Evolutionary conservation across 2,797 vertebrate genomes (phyloP).

Genomic region (Pipistrellus nathusii): DNA sequence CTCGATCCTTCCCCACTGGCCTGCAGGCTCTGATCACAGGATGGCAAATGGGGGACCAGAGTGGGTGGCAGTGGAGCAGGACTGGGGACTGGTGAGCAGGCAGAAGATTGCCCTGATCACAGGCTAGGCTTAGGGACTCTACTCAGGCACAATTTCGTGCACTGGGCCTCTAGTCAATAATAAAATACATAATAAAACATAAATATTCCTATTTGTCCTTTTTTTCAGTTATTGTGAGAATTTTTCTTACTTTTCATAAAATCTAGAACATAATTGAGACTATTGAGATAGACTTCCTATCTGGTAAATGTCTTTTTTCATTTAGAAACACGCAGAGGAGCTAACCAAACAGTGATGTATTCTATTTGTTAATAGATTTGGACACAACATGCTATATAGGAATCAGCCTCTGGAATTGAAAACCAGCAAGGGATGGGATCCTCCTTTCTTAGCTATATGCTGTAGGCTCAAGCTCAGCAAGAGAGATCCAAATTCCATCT

Average conservation of each 20-base stretch:
- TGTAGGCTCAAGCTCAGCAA: not conserved
- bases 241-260: not conserved
- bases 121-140: no score
- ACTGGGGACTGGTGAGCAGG: no score
- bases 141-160: no score
- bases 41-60: no score
- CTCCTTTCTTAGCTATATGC: not conserved
- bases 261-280: not conserved
- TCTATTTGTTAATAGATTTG: not conserved
- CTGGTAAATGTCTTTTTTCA: not conserved
- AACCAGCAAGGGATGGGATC: not conserved
- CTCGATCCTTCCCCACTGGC: no score
- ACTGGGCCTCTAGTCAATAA: no score
- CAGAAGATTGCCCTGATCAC: no score
- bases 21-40: no score
- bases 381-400: not conserved
- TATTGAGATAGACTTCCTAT: not conserved
- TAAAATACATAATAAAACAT: no score
- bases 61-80: no score
- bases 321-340: not conserved
- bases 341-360: not conserved
- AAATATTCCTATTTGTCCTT: not conserved
- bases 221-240: not conserved
- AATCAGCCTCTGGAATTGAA: not conserved
- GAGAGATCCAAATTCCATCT: not conserved